phyloP scores from a whole-genome alignment of 2,888 invertebrate species.

The Conus canariensis region DNA sequence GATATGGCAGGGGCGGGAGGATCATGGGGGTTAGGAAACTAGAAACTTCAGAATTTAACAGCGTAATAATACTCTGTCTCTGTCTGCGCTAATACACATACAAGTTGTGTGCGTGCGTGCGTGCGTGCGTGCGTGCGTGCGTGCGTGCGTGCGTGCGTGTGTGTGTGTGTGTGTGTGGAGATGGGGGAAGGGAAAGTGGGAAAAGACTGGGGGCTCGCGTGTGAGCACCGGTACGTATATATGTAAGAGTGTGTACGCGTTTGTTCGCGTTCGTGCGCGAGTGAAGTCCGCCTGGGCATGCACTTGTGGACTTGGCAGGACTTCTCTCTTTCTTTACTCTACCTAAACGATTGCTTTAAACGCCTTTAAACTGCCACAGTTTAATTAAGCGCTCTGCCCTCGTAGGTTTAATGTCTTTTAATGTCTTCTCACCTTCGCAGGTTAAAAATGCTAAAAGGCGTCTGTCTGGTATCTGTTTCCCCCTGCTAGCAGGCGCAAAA shows the following conservation, averaged over 20 bases:
- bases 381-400: background rate
- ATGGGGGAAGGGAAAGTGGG: no score
- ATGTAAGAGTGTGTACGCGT: background rate
- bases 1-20: no score
- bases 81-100: no score
- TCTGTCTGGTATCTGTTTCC: no score
- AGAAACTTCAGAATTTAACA: no score
- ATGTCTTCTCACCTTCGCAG: background rate
- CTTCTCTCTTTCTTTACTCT: no score
- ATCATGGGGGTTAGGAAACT: no score
- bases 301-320: no score
- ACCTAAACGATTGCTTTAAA: background rate
- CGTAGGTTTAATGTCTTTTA: background rate
- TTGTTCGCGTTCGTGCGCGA: background rate
- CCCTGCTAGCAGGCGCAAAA: no score
- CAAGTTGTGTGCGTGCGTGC: background rate
- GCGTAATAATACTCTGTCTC: no score
- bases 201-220: background rate
- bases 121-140: background rate
- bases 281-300: no score
- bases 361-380: background rate
- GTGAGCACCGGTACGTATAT: background rate
- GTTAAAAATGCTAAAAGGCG: no score
- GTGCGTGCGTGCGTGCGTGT: background rate
- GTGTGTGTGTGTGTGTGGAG: background rate